phyloP scores from a whole-genome alignment of 92 coral and sea anemone species.

The Pocillopora meandrina region DNA sequence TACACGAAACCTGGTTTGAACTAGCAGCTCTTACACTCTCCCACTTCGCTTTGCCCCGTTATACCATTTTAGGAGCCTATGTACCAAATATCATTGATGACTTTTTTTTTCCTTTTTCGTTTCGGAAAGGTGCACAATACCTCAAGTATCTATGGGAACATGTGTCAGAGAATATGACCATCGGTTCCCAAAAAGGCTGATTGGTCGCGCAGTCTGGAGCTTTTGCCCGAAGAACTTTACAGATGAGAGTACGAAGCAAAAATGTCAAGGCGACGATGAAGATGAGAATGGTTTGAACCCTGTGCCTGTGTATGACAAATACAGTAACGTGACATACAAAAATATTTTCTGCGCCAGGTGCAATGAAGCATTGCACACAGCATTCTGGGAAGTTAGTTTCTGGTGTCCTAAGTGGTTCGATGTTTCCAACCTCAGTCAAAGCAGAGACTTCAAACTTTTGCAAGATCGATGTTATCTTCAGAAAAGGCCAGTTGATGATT shows the following conservation, averaged over 20 bases:
- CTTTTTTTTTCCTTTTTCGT: too few species aligned
- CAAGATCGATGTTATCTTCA: constrained; percentile 9
- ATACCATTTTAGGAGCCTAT: too few species aligned
- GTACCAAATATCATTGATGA: too few species aligned
- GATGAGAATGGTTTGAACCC: constrained; percentile 11
- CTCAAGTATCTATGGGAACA: too few species aligned
- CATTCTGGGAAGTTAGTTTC: constrained; percentile 28
- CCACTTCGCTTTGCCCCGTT: too few species aligned
- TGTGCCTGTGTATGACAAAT: constrained; percentile 43
- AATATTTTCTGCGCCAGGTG: constrained; percentile 58
- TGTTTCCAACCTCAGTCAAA: not conserved
- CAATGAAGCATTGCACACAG: not conserved
- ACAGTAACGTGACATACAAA: constrained; percentile 25
- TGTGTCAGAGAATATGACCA: not conserved
- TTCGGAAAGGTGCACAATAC: too few species aligned
- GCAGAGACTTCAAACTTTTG: not conserved
- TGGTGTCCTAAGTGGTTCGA: not conserved
- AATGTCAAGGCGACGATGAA: not conserved
- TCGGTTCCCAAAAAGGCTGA: too few species aligned
- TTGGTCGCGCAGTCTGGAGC: not conserved
- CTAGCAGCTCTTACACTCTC: too few species aligned
- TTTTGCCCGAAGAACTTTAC: constrained; percentile 2
- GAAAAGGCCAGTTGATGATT: not conserved
- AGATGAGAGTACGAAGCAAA: not conserved
- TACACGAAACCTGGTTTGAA: not conserved